Percentiles rank a stretch among this genome's conserved stretches.
Conservation (phyloP, 2,888 invertebrate species). For the Crossocerus cetratus region DNA sequence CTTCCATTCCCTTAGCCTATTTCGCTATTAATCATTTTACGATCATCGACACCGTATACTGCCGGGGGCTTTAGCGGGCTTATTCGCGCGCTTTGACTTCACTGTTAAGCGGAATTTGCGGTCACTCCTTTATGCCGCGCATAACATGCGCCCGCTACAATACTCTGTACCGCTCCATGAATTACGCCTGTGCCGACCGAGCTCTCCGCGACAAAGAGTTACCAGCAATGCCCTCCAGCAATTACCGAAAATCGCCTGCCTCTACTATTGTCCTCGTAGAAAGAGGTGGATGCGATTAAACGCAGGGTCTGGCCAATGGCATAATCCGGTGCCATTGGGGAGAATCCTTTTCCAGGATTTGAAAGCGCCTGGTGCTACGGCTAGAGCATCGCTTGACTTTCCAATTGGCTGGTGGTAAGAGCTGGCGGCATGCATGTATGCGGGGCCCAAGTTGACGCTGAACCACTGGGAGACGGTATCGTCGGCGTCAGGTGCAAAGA, state of each 20-base stretch:
- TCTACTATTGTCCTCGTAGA: no score
- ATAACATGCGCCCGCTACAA: background rate
- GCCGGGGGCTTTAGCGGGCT: slow-evolving; percentile 12
- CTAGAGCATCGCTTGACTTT: background rate
- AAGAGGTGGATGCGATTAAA: no score
- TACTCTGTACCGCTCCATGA: background rate
- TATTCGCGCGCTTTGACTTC: background rate
- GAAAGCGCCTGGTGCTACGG: background rate
- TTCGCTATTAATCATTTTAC: slow-evolving; percentile 9
- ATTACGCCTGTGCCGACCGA: background rate
- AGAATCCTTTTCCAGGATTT: background rate
- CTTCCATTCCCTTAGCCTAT: slow-evolving; percentile 23
- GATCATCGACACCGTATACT: background rate
- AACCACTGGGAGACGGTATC: background rate
- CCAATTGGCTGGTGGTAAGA: slow-evolving; percentile 17
- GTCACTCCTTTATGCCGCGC: slow-evolving; percentile 13
- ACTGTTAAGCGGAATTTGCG: slow-evolving; percentile 26
- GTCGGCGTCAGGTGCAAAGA: slow-evolving; percentile 9
- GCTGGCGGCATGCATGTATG: slow-evolving; percentile 2
- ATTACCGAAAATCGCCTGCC: background rate
- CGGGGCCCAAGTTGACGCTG: slow-evolving; percentile 9
- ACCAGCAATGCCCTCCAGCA: background rate
- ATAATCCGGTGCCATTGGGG: background rate
- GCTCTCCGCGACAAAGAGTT: background rate
- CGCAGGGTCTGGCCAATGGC: no score